A percentile compares a stretch with the other conserved stretches of the same genome.
Conservation (phyloP, 1,140 invertebrate genomes). For the Copidosoma floridanum region DNA sequence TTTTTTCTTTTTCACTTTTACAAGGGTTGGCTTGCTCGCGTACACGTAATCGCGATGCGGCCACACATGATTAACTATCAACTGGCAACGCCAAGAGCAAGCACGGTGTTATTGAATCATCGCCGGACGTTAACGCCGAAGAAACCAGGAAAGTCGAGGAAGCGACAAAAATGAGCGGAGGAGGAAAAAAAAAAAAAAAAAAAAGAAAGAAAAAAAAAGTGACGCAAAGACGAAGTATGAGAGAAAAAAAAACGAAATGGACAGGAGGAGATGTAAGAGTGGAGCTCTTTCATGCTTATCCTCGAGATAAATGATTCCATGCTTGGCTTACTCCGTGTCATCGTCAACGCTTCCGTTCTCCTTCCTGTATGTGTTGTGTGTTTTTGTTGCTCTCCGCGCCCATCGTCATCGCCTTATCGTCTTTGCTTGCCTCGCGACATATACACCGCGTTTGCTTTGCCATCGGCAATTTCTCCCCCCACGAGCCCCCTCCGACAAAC, state of each 20-base stretch:
- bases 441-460: slow-evolving; percentile 7
- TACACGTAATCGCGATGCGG: too few relatives aligned
- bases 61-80: too few relatives aligned
- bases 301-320: slow-evolving; percentile 56
- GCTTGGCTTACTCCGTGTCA: slow-evolving; percentile 51
- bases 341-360: slow-evolving; percentile 37
- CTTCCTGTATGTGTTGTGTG: too few relatives aligned
- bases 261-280: slow-evolving; percentile 41
- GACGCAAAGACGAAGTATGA: not conserved
- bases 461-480: too few relatives aligned
- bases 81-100: too few relatives aligned
- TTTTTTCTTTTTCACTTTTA: too few relatives aligned
- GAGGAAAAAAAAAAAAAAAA: too few relatives aligned
- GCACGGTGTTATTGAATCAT: too few relatives aligned
- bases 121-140: too few relatives aligned
- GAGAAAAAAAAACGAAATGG: slow-evolving; percentile 40
- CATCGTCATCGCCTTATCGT: slow-evolving; percentile 25
- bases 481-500: slow-evolving; percentile 17
- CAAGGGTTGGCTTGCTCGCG: too few relatives aligned
- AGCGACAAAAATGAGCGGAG: too few relatives aligned
- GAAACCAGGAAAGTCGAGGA: too few relatives aligned
- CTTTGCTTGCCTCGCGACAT: slow-evolving; percentile 16
- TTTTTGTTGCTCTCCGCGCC: slow-evolving; percentile 29
- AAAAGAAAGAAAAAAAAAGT: slow-evolving; percentile 10
- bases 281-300: slow-evolving; percentile 47